A percentile compares a stretch with the other conserved stretches of the same genome.
phyloP scores from a whole-genome alignment of 2,888 invertebrate genomes.

The Lamellibrachia satsuma region DNA sequence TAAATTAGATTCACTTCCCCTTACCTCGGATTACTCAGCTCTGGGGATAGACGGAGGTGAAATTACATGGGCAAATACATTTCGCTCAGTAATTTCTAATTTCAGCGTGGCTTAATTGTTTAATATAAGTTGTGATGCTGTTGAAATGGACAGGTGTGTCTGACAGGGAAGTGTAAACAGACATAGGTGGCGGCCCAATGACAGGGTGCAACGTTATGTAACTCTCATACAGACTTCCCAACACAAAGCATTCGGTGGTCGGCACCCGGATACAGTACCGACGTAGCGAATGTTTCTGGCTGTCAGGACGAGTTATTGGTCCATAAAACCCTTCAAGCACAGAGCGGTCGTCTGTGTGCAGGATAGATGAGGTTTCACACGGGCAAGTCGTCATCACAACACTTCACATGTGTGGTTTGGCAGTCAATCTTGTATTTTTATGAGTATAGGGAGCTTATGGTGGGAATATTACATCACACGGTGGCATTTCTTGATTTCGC shows the following conservation, averaged over 20 bases:
- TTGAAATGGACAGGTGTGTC: background rate
- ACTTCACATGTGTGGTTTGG: background rate
- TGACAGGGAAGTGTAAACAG: background rate
- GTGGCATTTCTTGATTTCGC: background rate
- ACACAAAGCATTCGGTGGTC: background rate
- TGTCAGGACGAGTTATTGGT: slow-evolving; percentile 1
- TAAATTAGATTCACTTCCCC: background rate
- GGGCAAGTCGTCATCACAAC: background rate
- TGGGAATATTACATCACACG: background rate
- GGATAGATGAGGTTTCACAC: background rate
- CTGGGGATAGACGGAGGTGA: background rate
- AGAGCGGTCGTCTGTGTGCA: background rate
- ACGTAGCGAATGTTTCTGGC: background rate
- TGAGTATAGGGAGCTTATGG: background rate
- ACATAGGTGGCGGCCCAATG: background rate
- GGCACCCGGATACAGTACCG: background rate
- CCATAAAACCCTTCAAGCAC: background rate
- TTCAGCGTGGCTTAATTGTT: background rate
- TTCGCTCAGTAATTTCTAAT: background rate
- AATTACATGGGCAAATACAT: background rate
- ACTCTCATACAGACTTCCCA: background rate
- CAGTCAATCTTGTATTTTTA: background rate
- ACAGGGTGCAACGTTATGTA: background rate
- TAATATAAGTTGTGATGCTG: background rate
- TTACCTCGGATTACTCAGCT: background rate